A percentile compares a stretch with the other conserved stretches of the same genome.
Conservation (phyloP, 1,140 invertebrate species). For the Diplogasteroides magnus region DNA sequence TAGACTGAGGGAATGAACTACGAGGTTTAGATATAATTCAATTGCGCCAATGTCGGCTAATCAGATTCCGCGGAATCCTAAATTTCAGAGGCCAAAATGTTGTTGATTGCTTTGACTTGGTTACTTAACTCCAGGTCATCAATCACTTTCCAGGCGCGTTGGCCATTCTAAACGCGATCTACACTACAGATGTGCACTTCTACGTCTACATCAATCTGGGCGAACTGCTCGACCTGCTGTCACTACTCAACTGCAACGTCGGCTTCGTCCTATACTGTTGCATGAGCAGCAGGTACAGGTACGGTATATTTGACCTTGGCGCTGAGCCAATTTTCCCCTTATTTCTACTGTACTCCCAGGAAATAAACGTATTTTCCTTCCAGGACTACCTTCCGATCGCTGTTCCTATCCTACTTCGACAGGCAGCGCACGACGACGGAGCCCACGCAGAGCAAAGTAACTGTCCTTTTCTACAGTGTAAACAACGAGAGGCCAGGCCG, state of each 20-base stretch:
- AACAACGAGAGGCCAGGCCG: too few relatives aligned
- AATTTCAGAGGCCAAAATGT: too few relatives aligned
- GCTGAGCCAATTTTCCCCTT: background rate
- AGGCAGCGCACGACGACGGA: too few relatives aligned
- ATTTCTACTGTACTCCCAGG: background rate
- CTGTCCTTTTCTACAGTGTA: too few relatives aligned
- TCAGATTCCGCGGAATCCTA: too few relatives aligned
- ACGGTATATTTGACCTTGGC: background rate
- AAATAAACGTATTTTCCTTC: background rate
- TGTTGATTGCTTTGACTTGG: too few relatives aligned
- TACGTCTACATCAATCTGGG: conserved; percentile 31
- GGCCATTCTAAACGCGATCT: conserved; percentile 30
- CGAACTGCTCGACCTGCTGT: conserved; percentile 33
- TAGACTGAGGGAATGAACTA: too few relatives aligned
- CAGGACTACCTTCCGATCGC: background rate
- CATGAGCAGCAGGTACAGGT: conserved; percentile 27
- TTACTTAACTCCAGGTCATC: too few relatives aligned
- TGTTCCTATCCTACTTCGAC: background rate
- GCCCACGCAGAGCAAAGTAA: too few relatives aligned
- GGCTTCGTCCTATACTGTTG: conserved; percentile 31
- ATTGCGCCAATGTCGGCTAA: too few relatives aligned
- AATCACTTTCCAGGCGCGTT: conserved; percentile 23
- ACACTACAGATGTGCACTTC: conserved; percentile 28
- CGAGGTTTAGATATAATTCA: too few relatives aligned
- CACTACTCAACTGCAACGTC: conserved; percentile 31